These are phyloP conservation scores for Rhaphigaster nebulosa DNA, from an alignment of 2,888 invertebrate species.

Conservation along the genomic window DNA sequence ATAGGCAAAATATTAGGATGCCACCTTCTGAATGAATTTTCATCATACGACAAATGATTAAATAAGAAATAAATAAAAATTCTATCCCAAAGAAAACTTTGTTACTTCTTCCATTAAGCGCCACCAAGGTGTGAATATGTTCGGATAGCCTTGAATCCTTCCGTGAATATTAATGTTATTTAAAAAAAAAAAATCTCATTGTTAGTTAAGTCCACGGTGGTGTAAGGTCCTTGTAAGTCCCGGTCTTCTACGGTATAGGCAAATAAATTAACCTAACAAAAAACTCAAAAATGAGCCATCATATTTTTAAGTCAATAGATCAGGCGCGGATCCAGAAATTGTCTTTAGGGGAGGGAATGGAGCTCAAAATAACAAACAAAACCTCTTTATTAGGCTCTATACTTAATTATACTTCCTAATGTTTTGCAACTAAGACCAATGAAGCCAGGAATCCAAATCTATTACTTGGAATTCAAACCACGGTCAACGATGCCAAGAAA, in stretches of 20 bases:
- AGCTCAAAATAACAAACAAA: too few species aligned
- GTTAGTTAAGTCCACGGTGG: background rate
- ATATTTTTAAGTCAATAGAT: too few species aligned
- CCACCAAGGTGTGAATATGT: background rate
- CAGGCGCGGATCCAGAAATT: too few species aligned
- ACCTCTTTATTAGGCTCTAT: too few species aligned
- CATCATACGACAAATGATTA: background rate
- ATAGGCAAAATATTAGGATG: background rate
- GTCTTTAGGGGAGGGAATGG: too few species aligned
- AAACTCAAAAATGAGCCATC: background rate
- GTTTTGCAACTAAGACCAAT: too few species aligned
- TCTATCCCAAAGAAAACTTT: background rate
- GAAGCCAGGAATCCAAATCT: too few species aligned
- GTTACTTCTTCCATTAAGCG: background rate
- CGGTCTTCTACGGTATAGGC: background rate
- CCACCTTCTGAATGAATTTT: background rate
- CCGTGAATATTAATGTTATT: slow-evolving; percentile 1
- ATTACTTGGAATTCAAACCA: too few species aligned
- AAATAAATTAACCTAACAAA: background rate
- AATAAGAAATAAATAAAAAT: background rate
- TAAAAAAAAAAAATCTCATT: background rate
- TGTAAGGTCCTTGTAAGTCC: background rate
- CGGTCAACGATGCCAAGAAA: too few species aligned
- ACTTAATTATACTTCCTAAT: too few species aligned
- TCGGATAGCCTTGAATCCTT: background rate